These are phyloP conservation scores for Leptinotarsa juncta DNA, from an alignment of 2,888 invertebrate genomes.

Conservation along the genomic window DNA sequence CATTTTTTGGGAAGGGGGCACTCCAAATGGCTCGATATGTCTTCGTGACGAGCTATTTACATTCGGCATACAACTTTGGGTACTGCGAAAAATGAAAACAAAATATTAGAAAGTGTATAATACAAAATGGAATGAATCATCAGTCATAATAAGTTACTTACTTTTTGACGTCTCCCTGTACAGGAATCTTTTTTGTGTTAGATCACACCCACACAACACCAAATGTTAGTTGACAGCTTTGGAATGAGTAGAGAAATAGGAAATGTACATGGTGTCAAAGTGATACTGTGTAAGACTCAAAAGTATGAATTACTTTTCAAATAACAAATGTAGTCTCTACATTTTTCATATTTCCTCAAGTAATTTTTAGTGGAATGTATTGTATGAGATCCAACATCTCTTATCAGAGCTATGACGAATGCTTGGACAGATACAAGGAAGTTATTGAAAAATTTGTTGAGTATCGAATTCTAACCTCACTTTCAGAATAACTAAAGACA, in stretches of 20 bases:
- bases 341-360: too few relatives aligned
- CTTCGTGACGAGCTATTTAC: constrained; percentile 51
- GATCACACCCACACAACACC: constrained; percentile 29
- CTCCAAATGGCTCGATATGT: constrained; percentile 51
- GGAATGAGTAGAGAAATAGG: constrained; percentile 18
- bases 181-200: constrained; percentile 25
- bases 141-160: constrained; percentile 36
- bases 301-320: too few relatives aligned
- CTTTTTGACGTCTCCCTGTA: constrained; percentile 18
- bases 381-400: too few relatives aligned
- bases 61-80: constrained; percentile 54
- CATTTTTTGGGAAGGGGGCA: constrained; percentile 40
- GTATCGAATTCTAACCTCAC: too few relatives aligned
- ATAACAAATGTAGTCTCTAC: too few relatives aligned
- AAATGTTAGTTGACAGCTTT: constrained; percentile 35
- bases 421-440: too few relatives aligned
- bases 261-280: not conserved
- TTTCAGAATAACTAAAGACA: too few relatives aligned
- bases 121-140: constrained; percentile 18
- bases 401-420: too few relatives aligned
- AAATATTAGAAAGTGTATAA: constrained; percentile 24
- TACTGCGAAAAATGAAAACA: constrained; percentile 55
- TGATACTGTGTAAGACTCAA: not conserved
- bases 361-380: too few relatives aligned
- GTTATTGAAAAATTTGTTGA: too few relatives aligned